Percentiles rank a stretch among this genome's conserved stretches.
Conservation (phyloP, 2,888 invertebrate species). For the Heteromyza rotundicornis region DNA sequence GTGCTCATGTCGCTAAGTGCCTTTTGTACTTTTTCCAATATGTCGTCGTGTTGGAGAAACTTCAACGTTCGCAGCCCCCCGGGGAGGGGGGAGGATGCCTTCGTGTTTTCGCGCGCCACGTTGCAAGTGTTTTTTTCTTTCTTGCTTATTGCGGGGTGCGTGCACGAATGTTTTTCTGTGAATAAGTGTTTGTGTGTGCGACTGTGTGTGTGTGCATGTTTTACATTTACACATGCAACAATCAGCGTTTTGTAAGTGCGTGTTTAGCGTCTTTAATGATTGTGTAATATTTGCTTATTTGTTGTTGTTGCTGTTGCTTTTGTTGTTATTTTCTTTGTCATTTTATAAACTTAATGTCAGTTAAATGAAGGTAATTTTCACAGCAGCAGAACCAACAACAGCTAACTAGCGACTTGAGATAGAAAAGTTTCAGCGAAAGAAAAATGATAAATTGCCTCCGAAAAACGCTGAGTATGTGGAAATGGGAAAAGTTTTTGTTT, state of each 20-base stretch:
- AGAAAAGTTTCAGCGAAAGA: too few relatives aligned
- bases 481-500: too few relatives aligned
- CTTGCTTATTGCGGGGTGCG: background rate
- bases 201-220: constrained; percentile 3
- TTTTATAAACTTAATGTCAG: constrained; percentile 14
- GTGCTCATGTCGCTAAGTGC: too few relatives aligned
- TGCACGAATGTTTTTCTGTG: background rate
- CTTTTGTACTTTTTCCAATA: too few relatives aligned
- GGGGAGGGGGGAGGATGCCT: too few relatives aligned
- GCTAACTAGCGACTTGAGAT: too few relatives aligned
- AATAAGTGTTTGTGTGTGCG: background rate
- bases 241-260: constrained; percentile 16
- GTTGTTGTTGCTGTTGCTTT: background rate
- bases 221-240: constrained; percentile 11
- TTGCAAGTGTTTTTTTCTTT: background rate
- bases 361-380: constrained; percentile 22
- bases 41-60: too few relatives aligned
- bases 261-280: constrained; percentile 24
- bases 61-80: too few relatives aligned
- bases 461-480: too few relatives aligned
- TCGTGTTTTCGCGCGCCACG: background rate
- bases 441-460: too few relatives aligned
- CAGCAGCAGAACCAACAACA: background rate
- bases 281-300: constrained; percentile 23
- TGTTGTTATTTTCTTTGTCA: constrained; percentile 9